Percentiles rank a stretch among this genome's conserved stretches.
Evolutionary conservation across 1,140 invertebrate genomes (phyloP).

Genomic region (Papilio xuthus): DNA sequence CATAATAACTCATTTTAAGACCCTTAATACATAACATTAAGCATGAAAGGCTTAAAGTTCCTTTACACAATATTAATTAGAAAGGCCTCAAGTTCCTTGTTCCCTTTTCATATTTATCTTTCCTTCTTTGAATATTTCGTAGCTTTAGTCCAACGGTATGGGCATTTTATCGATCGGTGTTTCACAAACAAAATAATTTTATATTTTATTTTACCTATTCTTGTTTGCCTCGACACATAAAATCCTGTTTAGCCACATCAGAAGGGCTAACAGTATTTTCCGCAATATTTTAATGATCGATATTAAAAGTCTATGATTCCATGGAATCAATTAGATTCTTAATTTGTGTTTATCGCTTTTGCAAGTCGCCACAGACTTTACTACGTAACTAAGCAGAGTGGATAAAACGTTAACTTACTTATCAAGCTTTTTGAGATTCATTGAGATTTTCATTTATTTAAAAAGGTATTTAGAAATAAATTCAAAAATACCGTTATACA

Average conservation of each 20-base stretch:
- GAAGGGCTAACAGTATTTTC: background rate
- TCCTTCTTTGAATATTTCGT: background rate
- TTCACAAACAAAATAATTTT: conserved; percentile 2
- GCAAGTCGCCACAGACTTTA: background rate
- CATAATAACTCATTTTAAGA: background rate
- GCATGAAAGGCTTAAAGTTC: too few relatives aligned
- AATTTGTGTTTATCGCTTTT: conserved; percentile 1
- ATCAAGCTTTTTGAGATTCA: background rate
- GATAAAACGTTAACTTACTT: background rate
- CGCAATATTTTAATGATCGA: conserved; percentile 7
- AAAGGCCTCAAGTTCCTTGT: too few relatives aligned
- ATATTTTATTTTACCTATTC: conserved; percentile 14
- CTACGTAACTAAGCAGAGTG: background rate
- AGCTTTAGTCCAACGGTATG: background rate
- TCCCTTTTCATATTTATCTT: background rate
- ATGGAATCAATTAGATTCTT: background rate
- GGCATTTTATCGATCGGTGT: background rate
- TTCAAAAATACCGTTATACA: background rate
- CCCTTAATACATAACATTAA: too few relatives aligned
- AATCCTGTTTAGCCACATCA: conserved; percentile 4
- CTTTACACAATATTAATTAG: too few relatives aligned
- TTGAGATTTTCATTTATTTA: background rate
- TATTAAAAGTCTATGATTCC: conserved; percentile 1
- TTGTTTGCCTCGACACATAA: conserved; percentile 14
- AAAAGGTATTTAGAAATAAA: background rate